phyloP scores from a whole-genome alignment of 1,140 invertebrate genomes.

The Semibalanus balanoides region DNA sequence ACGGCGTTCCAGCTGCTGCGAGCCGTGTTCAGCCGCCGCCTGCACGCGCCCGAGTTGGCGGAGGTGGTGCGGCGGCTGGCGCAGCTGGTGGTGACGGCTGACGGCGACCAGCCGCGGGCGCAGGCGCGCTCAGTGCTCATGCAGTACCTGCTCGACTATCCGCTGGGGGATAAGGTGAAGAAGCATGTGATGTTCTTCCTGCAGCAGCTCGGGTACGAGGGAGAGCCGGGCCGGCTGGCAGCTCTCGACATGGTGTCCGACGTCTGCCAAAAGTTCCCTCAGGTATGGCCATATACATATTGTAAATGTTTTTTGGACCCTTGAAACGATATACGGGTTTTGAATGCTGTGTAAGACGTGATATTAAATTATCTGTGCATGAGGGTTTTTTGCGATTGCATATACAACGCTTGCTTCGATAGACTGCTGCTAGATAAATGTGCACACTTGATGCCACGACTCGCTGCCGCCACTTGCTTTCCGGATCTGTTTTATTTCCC shows the following conservation, averaged over 20 bases:
- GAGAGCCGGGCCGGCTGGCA: constrained; percentile 21
- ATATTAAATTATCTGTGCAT: no score
- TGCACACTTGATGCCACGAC: no score
- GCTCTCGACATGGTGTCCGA: neutral
- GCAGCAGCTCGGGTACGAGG: constrained; percentile 34
- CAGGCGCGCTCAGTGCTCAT: constrained; percentile 28
- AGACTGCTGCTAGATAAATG: no score
- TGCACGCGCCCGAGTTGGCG: neutral
- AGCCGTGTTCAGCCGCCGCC: constrained; percentile 6
- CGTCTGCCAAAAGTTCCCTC: neutral
- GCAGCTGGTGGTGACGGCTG: neutral
- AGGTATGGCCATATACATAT: no score
- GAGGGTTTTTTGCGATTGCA: no score
- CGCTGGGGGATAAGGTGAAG: constrained; percentile 28
- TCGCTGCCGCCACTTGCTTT: no score
- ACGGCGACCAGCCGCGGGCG: neutral
- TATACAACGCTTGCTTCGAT: no score
- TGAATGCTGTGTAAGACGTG: no score
- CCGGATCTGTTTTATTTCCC: no score
- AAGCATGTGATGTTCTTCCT: constrained; percentile 35
- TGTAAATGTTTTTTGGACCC: no score
- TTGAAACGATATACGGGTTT: no score
- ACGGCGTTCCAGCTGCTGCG: constrained; percentile 39
- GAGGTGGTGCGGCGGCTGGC: neutral
- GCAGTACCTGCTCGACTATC: constrained; percentile 37